Evolutionary conservation across 2,888 invertebrate species (phyloP).

Genomic region (Amiota minor): DNA sequence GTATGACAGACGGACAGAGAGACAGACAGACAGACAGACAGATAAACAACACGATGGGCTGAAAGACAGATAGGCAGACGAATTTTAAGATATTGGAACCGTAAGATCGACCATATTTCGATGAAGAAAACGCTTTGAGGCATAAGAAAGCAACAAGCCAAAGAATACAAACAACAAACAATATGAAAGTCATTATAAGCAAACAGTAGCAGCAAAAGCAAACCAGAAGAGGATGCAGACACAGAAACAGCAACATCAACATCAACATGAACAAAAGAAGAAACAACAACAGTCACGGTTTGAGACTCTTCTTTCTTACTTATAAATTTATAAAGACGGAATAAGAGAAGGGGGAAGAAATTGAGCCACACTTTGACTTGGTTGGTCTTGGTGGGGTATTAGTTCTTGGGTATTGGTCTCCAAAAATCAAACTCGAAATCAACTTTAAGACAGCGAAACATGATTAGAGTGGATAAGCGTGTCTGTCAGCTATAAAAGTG

Average conservation of each 20-base stretch:
- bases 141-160: constrained; percentile 12
- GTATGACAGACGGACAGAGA: constrained; percentile 22
- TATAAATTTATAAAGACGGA: too few species aligned
- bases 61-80: constrained; percentile 23
- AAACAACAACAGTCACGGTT: not conserved
- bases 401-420: too few species aligned
- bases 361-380: too few species aligned
- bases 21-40: not conserved
- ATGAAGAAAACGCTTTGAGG: constrained; percentile 2
- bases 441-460: constrained; percentile 41
- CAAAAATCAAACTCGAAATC: too few species aligned
- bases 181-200: constrained; percentile 55
- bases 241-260: not conserved
- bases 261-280: not conserved
- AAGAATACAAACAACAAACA: constrained; percentile 40
- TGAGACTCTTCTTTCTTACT: not conserved
- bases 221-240: constrained; percentile 38
- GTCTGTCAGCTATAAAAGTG: constrained; percentile 69
- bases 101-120: constrained; percentile 11
- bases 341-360: too few species aligned
- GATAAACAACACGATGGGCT: constrained; percentile 7
- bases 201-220: constrained; percentile 53
- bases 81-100: constrained; percentile 1
- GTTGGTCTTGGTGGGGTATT: too few species aligned
- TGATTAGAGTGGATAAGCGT: constrained; percentile 70